Evolutionary conservation across 2,797 vertebrate species (phyloP).

Genomic region (Cercopithecus diana): DNA sequence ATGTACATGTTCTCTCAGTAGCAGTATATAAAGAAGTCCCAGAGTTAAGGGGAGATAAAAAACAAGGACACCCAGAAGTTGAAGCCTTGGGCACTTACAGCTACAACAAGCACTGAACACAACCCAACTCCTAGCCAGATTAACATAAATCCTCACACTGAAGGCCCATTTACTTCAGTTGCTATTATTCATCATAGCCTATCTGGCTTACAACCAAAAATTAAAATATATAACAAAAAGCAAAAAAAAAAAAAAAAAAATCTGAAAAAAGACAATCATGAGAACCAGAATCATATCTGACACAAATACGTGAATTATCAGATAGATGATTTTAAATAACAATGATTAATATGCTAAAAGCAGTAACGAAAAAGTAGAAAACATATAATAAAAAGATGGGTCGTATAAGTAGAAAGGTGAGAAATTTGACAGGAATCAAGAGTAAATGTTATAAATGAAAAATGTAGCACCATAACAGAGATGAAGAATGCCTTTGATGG

Average conservation of each 20-base stretch:
- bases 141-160: background rate
- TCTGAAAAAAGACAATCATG: background rate
- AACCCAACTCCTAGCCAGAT: background rate
- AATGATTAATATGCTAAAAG: background rate
- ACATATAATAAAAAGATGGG: background rate
- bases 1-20: background rate
- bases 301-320: background rate
- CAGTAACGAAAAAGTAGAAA: background rate
- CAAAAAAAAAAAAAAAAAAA: background rate
- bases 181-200: background rate
- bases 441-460: background rate
- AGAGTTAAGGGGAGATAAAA: background rate
- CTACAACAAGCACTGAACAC: background rate
- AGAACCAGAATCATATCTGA: background rate
- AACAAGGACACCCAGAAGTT: background rate
- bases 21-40: background rate
- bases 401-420: background rate
- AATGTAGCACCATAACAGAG: background rate
- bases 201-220: background rate
- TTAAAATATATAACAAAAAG: background rate
- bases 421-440: background rate
- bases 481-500: background rate
- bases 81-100: background rate
- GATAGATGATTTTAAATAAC: background rate
- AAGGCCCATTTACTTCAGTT: background rate